Conservation (phyloP, 2,113 vertebrate genomes). For the Plecturocebus donacophilus region DNA sequence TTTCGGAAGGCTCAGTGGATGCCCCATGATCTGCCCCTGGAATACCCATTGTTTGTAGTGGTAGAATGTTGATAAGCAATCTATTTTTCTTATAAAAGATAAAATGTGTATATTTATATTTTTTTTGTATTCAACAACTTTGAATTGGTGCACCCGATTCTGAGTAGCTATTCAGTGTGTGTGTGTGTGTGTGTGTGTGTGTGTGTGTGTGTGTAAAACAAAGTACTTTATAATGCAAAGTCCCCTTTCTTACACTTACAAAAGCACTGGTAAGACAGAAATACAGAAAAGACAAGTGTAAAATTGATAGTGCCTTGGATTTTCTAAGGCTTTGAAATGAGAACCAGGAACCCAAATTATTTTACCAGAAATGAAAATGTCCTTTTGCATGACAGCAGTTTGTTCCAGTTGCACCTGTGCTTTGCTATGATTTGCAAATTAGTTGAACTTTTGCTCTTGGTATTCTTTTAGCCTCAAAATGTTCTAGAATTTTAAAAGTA, state of each 20-base stretch:
- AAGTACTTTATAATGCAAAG: neutral
- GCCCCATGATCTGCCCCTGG: neutral
- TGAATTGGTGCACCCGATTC: neutral
- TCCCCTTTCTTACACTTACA: neutral
- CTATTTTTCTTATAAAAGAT: neutral
- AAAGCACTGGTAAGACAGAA: neutral
- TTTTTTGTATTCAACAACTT: neutral
- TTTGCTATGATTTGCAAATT: neutral
- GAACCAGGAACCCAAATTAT: neutral
- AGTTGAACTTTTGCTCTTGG: neutral
- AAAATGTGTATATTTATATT: neutral
- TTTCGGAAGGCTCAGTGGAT: neutral
- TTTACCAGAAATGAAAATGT: conserved; percentile 5
- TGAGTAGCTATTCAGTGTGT: neutral
- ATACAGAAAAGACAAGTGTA: neutral
- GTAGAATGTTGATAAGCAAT: neutral
- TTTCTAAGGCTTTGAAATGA: conserved; percentile 11
- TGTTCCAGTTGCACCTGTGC: neutral
- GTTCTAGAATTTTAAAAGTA: neutral
- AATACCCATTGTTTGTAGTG: neutral
- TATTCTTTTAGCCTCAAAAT: neutral
- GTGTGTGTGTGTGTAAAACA: neutral
- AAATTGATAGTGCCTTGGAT: neutral
- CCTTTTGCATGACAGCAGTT: neutral
- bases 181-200: neutral